These are phyloP conservation scores for Delichon dasypus DNA, from an alignment of 2,797 vertebrate genomes.

Conservation along the genomic window DNA sequence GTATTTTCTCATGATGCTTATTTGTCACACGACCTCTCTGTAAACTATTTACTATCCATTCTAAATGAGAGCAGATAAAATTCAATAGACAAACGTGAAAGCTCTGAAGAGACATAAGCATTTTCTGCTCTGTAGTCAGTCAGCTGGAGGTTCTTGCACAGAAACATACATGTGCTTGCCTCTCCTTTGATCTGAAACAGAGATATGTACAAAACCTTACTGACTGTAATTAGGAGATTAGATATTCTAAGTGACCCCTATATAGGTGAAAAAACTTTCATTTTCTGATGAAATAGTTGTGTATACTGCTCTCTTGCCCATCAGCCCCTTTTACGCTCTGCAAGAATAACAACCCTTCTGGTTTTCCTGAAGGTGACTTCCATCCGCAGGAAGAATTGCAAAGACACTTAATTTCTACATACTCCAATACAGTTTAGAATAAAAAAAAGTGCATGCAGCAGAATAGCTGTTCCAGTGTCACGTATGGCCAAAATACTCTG, in stretches of 20 bases:
- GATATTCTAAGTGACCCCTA: neutral
- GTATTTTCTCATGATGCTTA: neutral
- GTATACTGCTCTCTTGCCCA: neutral
- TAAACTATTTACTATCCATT: neutral
- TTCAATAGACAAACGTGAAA: neutral
- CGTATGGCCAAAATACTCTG: constrained; percentile 21
- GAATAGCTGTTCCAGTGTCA: neutral
- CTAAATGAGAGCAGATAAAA: neutral
- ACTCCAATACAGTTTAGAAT: neutral
- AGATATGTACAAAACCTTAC: neutral
- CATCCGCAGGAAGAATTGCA: neutral
- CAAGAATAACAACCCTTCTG: neutral
- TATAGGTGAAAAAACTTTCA: neutral
- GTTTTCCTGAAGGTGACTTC: constrained; percentile 50
- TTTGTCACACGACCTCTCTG: neutral
- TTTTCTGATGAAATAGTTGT: neutral
- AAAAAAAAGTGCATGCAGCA: neutral
- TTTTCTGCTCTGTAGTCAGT: neutral
- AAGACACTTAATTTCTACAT: constrained; percentile 44
- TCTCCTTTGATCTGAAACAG: neutral
- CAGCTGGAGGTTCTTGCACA: neutral
- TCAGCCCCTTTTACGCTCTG: constrained; percentile 17
- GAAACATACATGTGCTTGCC: accelerated
- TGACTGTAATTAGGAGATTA: neutral
- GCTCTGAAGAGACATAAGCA: neutral